These are phyloP conservation scores for Yponomeuta malinellus DNA, from an alignment of 2,888 invertebrate species.

Conservation along the genomic window DNA sequence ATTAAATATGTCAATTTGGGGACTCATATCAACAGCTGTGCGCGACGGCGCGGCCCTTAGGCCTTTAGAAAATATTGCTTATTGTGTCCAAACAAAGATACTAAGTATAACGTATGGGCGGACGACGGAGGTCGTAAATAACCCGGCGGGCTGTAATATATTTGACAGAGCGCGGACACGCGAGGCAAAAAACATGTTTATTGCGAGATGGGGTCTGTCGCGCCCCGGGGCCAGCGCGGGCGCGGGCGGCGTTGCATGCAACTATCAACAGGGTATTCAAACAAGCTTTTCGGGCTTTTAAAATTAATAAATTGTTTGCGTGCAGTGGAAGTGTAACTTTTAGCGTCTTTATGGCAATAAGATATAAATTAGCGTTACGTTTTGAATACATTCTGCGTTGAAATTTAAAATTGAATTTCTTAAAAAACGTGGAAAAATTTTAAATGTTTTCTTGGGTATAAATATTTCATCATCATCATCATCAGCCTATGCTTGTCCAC, in stretches of 20 bases:
- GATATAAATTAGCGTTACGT: no score
- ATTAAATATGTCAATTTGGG: slow-evolving; percentile 76
- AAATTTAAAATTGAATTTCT: no score
- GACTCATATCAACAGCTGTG: slow-evolving; percentile 76
- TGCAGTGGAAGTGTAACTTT: no score
- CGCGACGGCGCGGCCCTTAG: slow-evolving; percentile 56
- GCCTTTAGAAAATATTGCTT: slow-evolving; percentile 74
- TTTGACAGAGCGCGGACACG: slow-evolving; percentile 76
- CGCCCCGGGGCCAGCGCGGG: slow-evolving; percentile 26
- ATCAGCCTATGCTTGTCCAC: no score
- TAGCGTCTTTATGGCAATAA: no score
- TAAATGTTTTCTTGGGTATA: no score
- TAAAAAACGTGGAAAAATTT: no score
- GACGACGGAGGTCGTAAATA: slow-evolving; percentile 73
- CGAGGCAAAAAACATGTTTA: slow-evolving; percentile 76
- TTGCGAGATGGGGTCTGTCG: slow-evolving; percentile 55
- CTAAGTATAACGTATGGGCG: slow-evolving; percentile 77
- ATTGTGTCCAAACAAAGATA: slow-evolving; percentile 77
- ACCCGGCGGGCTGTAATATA: slow-evolving; percentile 74
- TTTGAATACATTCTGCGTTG: no score
- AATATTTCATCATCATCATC: no score
- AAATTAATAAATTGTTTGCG: no score
- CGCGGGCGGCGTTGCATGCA: slow-evolving; percentile 17
- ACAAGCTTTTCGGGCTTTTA: no score
- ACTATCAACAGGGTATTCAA: no score